These are phyloP conservation scores for Fissipunctia ypsillon DNA, from an alignment of 2,888 invertebrate species.

Conservation along the genomic window DNA sequence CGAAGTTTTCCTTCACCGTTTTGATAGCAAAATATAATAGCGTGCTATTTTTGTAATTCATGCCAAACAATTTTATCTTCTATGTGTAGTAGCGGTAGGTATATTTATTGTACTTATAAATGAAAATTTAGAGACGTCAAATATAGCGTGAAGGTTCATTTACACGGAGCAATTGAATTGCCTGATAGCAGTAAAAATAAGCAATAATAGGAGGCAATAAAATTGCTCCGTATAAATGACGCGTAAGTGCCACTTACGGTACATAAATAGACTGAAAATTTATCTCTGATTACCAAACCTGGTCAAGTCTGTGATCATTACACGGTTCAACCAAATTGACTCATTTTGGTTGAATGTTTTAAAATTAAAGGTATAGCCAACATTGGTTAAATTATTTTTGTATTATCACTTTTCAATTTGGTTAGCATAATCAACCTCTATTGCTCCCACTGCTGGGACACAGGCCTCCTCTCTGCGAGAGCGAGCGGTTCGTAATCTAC, in stretches of 20 bases:
- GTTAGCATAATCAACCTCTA: no score
- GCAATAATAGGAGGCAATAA: neutral
- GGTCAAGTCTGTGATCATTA: neutral
- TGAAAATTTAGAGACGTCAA: neutral
- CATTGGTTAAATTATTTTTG: neutral
- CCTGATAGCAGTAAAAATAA: neutral
- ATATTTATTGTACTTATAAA: slow-evolving; percentile 24
- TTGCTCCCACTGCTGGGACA: no score
- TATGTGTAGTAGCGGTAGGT: neutral
- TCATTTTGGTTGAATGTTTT: neutral
- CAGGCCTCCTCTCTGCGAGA: no score
- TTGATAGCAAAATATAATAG: slow-evolving; percentile 40
- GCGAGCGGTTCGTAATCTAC: no score
- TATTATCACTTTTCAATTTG: no score
- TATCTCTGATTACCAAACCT: neutral
- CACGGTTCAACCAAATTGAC: neutral
- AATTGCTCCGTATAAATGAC: neutral
- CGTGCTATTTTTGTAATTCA: slow-evolving; percentile 10
- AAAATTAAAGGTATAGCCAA: neutral
- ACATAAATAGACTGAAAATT: slow-evolving; percentile 2
- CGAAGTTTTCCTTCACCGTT: no score
- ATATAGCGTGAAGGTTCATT: neutral
- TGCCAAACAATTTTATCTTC: slow-evolving; percentile 10
- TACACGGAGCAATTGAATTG: neutral
- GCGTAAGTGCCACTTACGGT: neutral